A percentile compares a stretch with the other conserved stretches of the same genome.
Conservation (phyloP, 2,797 vertebrate species). For the Peromyscus attwateri region DNA sequence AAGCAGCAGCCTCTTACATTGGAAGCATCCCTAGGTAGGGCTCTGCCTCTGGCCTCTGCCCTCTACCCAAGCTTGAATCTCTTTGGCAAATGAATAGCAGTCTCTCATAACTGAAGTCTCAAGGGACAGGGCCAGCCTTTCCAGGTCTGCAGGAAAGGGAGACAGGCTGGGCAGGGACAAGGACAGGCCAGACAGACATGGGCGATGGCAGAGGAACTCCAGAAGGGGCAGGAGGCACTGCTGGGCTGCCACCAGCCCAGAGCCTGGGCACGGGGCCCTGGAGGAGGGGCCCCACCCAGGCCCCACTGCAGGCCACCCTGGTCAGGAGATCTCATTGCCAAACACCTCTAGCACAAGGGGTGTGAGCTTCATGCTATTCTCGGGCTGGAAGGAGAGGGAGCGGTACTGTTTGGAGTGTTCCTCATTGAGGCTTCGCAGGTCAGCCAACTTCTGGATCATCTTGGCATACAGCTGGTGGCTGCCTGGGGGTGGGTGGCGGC, state of each 20-base stretch:
- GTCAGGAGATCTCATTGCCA: slow-evolving; percentile 93
- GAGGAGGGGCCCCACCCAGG: background rate
- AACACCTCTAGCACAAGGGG: slow-evolving; percentile 95
- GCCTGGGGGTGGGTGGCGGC: slow-evolving; percentile 91
- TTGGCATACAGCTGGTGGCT: slow-evolving; percentile 96
- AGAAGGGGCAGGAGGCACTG: background rate
- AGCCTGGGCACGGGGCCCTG: background rate
- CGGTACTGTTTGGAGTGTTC: slow-evolving; percentile 98
- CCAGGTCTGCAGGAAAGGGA: background rate
- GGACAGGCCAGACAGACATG: rapidly evolving
- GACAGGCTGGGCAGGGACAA: background rate
- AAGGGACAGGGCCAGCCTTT: background rate
- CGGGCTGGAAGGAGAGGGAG: slow-evolving; percentile 93
- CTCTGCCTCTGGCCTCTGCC: background rate
- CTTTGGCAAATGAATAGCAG: slow-evolving; percentile 42
- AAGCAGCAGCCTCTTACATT: background rate
- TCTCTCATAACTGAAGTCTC: slow-evolving; percentile 35
- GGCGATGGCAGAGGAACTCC: rapidly evolving
- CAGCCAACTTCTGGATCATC: slow-evolving; percentile 99
- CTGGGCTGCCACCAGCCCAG: background rate
- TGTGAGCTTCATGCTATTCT: slow-evolving; percentile 97
- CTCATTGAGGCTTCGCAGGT: slow-evolving; percentile 97
- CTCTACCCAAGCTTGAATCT: slow-evolving; percentile 30
- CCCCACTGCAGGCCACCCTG: rapidly evolving
- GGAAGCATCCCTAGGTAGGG: background rate